Conservation (phyloP, 2,888 invertebrate species). For the Bembecia ichneumoniformis region DNA sequence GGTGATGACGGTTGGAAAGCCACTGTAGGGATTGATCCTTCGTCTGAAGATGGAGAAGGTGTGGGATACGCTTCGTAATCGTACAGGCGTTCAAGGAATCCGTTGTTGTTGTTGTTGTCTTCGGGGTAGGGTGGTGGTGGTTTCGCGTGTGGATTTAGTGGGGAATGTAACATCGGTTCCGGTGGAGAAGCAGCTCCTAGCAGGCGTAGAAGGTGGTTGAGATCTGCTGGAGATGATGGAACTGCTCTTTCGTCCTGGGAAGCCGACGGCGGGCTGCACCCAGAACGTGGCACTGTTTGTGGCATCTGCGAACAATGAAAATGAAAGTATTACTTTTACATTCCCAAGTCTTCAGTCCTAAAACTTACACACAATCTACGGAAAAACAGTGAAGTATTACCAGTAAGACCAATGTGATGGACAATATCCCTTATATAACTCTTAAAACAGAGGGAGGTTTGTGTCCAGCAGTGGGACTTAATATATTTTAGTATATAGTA, state of each 20-base stretch:
- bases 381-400: no score
- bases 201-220: conserved; percentile 57
- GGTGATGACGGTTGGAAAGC: conserved; percentile 72
- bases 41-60: conserved; percentile 67
- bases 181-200: conserved; percentile 65
- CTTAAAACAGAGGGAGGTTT: no score
- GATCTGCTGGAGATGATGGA: conserved; percentile 68
- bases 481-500: no score
- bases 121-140: conserved; percentile 60
- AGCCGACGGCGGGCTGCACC: conserved; percentile 82
- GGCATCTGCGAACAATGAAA: conserved; percentile 78
- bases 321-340: background rate
- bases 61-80: conserved; percentile 65
- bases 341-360: no score
- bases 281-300: conserved; percentile 84
- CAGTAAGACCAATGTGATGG: no score
- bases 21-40: conserved; percentile 70
- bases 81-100: conserved; percentile 61
- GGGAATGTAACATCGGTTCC: conserved; percentile 62
- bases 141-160: conserved; percentile 55
- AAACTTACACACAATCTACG: no score
- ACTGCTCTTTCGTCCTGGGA: conserved; percentile 78
- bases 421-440: no score
- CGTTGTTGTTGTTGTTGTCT: conserved; percentile 33
- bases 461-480: no score